Evolutionary conservation across 2,888 invertebrate species (phyloP), one percentile per base, ranked within the genome.

Genomic region (Arrhopalites spinosus): DNA sequence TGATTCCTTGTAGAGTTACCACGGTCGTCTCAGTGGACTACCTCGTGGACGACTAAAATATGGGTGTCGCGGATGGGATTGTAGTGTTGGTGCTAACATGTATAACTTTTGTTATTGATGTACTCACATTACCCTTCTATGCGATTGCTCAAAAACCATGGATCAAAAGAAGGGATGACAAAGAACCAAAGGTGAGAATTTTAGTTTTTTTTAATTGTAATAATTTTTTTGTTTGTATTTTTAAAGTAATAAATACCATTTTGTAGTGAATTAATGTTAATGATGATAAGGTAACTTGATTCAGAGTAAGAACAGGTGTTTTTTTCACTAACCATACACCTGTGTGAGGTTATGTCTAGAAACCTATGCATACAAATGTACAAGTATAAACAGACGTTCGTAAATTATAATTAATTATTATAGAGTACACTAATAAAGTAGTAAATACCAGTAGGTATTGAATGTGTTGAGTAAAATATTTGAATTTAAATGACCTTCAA

Each of bases 91-190:
- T 79, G 7, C 90, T 95, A 84, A 92, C 91, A 86, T 91, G 92
- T 71, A 88, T 94, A 83, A 91, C 93, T 83, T 91, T 94, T 85
- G 89, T 96, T 81, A 95, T 92, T 87, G 96, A 97, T 86, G 89
- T 96, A 84, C 87, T 97, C 84, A 94, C 96, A 78, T 93, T 94
- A 87, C 94, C 97, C 78, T 90, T 96, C 36, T 96, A 95, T 87
- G 90, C 94, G 84, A 87, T 96, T 79, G 87, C 93, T 81, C 95
- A 95, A 87, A 89, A 91, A 84, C 95, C 96, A 78, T 96, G 95
- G 95, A 90, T 91, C 86, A 91, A 91, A 84, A 89, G 93, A 81
- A 90, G 91, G 78, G 88, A 91, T 76, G 91, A 93, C 66, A 88
- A 92, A 81, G 89, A 92, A 84, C 89, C 92, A 81, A 94, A 94